Conservation (phyloP, 2,888 invertebrate species). For the Tridacna gigas region DNA sequence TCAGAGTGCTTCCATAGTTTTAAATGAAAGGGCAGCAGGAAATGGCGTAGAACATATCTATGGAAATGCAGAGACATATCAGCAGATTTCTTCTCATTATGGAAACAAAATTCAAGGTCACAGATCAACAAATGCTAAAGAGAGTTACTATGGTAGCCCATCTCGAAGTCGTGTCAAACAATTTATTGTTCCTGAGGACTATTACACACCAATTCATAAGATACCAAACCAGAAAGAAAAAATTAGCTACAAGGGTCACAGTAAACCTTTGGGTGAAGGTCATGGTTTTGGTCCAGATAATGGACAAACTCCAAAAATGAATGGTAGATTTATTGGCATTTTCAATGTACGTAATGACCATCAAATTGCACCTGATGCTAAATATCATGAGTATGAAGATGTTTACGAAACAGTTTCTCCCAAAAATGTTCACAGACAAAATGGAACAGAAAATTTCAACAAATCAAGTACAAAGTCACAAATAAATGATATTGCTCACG, state of each 20-base stretch:
- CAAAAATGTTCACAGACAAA: not conserved
- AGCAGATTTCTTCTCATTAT: constrained; percentile 22
- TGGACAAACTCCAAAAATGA: constrained; percentile 7
- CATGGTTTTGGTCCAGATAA: constrained; percentile 7
- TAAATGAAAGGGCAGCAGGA: constrained; percentile 3
- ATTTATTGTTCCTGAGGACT: constrained; percentile 60
- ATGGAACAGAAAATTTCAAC: not conserved
- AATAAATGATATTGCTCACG: not conserved
- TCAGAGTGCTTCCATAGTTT: constrained; percentile 3
- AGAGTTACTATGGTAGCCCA: constrained; percentile 45
- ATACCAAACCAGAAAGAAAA: constrained; percentile 19
- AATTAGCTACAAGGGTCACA: not conserved
- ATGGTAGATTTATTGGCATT: not conserved
- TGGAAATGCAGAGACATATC: constrained; percentile 53
- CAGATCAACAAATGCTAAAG: constrained; percentile 1
- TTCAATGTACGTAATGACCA: not conserved
- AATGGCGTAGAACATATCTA: constrained; percentile 43
- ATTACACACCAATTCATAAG: constrained; percentile 39
- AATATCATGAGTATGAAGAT: constrained; percentile 65
- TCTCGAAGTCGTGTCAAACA: constrained; percentile 57
- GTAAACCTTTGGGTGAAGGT: not conserved
- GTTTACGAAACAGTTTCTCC: constrained; percentile 56
- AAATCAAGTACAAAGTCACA: not conserved
- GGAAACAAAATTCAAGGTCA: constrained; percentile 22
- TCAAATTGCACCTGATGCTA: constrained; percentile 60